Base-by-base conservation (phyloP, 2,113 vertebrate genomes). In the Rallus limicola region DNA sequence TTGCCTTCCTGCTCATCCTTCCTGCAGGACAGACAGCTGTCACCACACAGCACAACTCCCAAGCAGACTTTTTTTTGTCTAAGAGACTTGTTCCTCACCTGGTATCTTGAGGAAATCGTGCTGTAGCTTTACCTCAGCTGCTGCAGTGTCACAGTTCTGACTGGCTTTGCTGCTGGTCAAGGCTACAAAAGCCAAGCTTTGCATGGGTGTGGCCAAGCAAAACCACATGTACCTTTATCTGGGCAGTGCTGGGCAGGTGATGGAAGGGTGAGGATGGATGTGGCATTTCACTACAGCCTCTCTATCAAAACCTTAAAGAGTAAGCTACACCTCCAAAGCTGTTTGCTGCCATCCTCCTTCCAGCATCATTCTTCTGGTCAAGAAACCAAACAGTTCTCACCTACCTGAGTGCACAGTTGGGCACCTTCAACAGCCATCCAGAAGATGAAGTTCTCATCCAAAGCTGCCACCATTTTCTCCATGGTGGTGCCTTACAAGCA, bases 1-100 rank as follows among this genome's bases (percentile, higher is more conserved):
- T 72, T 7, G 16, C n/a, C n/a, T 44, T 6, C 2, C 40, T 16
- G 36, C 36, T 60, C 1, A 1, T 46, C 33, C 2, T 1, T 38
- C 62, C 56, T 2, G 0, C 12, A 19, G 44, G 59, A 34, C 3
- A 10, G 18, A 34, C 20, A 44, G 23, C 33, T 19, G 0, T 13
- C 10, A 50, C 56, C 11, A 4, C 8, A 17, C 20, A 46, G 31
- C 64, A n/a, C 33, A 11, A 24, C 59, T 59, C 67, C 42, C 52
- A n/a, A 3, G 0, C 7, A 36, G 77, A 29, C 50, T 52, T 52
- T 15, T 18, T 18, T 56, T 18, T 25, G 20, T 9, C 26, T 38
- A 53, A 60, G n/a, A 74, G 65, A 60, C n/a, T 17, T 40, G 20
- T 42, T 42, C 21, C 40, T 56, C 46, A 24, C 55, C 25, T 0